These are phyloP conservation scores for Mastomys coucha DNA, from an alignment of 2,113 vertebrate species.

Conservation along the genomic window DNA sequence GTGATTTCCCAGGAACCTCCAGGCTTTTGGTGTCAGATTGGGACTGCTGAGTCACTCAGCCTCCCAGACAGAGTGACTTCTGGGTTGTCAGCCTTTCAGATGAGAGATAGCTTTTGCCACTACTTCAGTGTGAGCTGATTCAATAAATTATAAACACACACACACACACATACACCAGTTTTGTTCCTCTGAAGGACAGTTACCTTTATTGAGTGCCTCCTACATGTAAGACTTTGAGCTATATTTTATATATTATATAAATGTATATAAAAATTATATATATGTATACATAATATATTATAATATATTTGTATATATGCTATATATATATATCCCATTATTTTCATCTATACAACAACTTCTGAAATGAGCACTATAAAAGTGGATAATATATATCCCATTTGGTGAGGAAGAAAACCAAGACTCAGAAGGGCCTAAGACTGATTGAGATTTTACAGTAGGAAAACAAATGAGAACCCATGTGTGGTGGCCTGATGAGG, in stretches of 20 bases:
- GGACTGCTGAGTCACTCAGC: conserved; percentile 3
- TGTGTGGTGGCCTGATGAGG: neutral
- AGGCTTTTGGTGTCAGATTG: neutral
- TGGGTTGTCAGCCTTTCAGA: neutral
- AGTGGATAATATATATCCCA: conserved; percentile 39
- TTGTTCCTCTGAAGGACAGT: neutral
- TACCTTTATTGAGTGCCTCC: neutral
- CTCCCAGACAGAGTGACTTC: neutral
- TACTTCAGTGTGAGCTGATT: neutral
- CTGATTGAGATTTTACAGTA: neutral
- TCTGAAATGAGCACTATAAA: neutral
- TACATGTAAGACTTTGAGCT: neutral
- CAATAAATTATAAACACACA: neutral
- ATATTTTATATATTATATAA: neutral
- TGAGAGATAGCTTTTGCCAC: neutral
- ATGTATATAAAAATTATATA: too few relatives aligned
- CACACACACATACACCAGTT: neutral
- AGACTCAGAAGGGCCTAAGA: neutral
- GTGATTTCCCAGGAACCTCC: neutral
- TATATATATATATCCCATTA: neutral
- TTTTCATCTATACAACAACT: neutral
- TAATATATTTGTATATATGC: too few relatives aligned
- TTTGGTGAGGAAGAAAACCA: conserved; percentile 26
- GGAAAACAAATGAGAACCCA: neutral
- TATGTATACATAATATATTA: too few relatives aligned